phyloP scores from a whole-genome alignment of 2,113 vertebrate genomes.

The Rhabdomys dilectus region DNA sequence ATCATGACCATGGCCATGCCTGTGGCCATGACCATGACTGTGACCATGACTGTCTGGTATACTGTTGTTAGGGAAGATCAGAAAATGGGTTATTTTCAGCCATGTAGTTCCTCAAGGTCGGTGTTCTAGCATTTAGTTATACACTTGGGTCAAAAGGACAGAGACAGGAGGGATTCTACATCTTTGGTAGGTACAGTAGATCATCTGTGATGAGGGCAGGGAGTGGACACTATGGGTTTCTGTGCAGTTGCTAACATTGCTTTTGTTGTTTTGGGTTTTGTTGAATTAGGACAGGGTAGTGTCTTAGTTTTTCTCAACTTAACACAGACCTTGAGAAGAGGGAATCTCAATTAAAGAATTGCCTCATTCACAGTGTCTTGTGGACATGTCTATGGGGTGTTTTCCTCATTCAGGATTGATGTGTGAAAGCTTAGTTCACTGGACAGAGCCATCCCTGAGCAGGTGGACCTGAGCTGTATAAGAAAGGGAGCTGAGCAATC shows the following conservation, averaged over 20 bases:
- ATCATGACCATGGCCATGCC: neutral
- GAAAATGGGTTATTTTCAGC: neutral
- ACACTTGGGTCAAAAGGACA: neutral
- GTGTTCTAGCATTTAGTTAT: neutral
- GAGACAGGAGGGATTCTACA: neutral
- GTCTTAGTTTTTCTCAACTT: neutral
- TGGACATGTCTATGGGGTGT: neutral
- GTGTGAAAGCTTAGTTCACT: neutral
- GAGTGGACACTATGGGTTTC: rapidly evolving
- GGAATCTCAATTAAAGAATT: neutral
- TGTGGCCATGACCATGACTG: neutral
- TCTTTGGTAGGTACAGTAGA: neutral
- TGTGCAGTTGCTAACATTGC: neutral
- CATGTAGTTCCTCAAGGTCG: neutral
- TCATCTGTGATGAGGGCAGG: neutral
- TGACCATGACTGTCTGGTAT: neutral
- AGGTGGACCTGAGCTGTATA: neutral
- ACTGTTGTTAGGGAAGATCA: neutral
- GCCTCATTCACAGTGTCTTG: neutral
- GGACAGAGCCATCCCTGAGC: neutral
- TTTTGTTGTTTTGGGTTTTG: neutral
- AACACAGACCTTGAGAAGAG: neutral
- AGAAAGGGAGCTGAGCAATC: neutral
- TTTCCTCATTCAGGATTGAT: neutral
- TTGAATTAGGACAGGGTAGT: neutral